Conservation (phyloP, 2,888 invertebrate species). For the Orgyia antiqua region DNA sequence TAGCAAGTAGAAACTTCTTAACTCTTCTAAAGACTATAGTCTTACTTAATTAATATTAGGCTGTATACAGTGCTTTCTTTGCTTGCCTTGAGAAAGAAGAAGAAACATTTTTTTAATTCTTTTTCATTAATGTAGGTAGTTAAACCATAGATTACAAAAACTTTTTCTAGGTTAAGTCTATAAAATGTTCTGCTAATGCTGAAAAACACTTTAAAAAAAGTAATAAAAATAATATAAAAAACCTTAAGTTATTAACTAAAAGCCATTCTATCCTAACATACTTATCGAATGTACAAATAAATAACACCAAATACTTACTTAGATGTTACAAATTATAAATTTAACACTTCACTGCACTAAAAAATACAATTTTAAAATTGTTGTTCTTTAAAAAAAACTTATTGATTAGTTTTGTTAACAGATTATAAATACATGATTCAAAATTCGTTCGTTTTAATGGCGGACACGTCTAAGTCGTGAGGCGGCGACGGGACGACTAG, state of each 20-base stretch:
- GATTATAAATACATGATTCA: slow-evolving; percentile 16
- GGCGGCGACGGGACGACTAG: slow-evolving; percentile 35
- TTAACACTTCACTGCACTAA: slow-evolving; percentile 9
- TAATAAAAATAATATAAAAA: too few relatives aligned
- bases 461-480: slow-evolving; percentile 24
- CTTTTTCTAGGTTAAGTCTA: too few relatives aligned
- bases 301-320: slow-evolving; percentile 9
- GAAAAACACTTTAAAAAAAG: too few relatives aligned
- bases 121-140: too few relatives aligned
- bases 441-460: slow-evolving; percentile 10
- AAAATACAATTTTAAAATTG: slow-evolving; percentile 29
- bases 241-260: neutral
- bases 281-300: slow-evolving; percentile 7
- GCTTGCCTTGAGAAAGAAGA: too few relatives aligned
- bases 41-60: too few relatives aligned
- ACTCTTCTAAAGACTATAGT: too few relatives aligned
- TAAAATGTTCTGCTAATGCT: too few relatives aligned
- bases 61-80: too few relatives aligned
- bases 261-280: neutral
- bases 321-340: neutral
- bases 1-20: too few relatives aligned
- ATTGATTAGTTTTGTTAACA: slow-evolving; percentile 2
- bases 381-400: slow-evolving; percentile 35
- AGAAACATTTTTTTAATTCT: too few relatives aligned
- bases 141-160: too few relatives aligned